Percentiles rank a stretch among this genome's conserved stretches.
These are phyloP conservation scores for Drosophila simulans DNA, from an alignment of 1,140 invertebrate species.

Conservation along the genomic window DNA sequence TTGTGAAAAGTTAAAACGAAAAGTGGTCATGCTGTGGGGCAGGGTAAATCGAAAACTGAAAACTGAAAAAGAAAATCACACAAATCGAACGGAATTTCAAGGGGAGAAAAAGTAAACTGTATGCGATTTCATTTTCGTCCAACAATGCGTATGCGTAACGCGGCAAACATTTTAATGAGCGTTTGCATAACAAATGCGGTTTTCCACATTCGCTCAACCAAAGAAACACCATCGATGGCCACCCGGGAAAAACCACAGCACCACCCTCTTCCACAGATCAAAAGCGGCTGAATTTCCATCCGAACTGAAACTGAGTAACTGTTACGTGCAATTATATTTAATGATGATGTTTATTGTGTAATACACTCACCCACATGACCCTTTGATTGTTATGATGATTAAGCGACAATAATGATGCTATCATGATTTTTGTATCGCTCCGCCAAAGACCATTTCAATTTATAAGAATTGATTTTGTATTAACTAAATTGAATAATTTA, in stretches of 20 bases:
- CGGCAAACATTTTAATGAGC: slow-evolving; percentile 77
- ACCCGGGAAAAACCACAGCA: slow-evolving; percentile 28
- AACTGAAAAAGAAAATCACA: slow-evolving; percentile 14
- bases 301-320: slow-evolving; percentile 61
- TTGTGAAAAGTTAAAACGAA: slow-evolving; percentile 10
- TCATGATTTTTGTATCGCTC: slow-evolving; percentile 58
- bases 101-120: background rate
- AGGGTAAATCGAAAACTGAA: slow-evolving; percentile 6
- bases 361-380: slow-evolving; percentile 29
- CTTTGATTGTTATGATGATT: slow-evolving; percentile 26
- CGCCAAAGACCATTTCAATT: slow-evolving; percentile 49
- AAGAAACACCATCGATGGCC: slow-evolving; percentile 4
- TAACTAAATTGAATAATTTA: slow-evolving; percentile 80
- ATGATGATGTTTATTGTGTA: slow-evolving; percentile 79
- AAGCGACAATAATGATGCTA: slow-evolving; percentile 37
- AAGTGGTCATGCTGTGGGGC: slow-evolving; percentile 21
- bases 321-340: slow-evolving; percentile 81
- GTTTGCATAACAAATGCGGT: slow-evolving; percentile 78
- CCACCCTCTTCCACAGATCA: slow-evolving; percentile 7
- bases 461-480: slow-evolving; percentile 75
- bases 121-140: slow-evolving; percentile 47
- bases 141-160: slow-evolving; percentile 73
- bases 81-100: slow-evolving; percentile 16
- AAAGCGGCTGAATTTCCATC: slow-evolving; percentile 41
- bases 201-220: slow-evolving; percentile 43